Conservation (phyloP, 2,888 invertebrate species). For the Carpatolechia fugitivella region DNA sequence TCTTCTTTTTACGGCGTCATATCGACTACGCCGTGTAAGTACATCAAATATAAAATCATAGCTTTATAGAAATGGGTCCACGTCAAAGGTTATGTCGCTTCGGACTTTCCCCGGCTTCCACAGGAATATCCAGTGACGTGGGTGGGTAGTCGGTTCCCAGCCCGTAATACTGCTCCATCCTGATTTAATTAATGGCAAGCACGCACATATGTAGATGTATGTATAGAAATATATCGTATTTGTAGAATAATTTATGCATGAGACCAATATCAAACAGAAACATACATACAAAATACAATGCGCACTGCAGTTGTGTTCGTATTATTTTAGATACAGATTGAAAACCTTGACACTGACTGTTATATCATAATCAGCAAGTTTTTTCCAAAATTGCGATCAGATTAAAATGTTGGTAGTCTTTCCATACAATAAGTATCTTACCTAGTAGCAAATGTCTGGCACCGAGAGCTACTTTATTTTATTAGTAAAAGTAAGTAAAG, state of each 20-base stretch:
- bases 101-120: not conserved
- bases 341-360: too few species aligned
- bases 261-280: not conserved
- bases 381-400: too few species aligned
- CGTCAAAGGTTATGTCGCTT: constrained; percentile 4
- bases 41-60: not conserved
- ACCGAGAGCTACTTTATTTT: not conserved
- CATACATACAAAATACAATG: not conserved
- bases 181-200: constrained; percentile 2
- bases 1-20: not conserved
- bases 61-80: not conserved
- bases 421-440: too few species aligned
- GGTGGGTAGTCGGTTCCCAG: not conserved
- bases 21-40: not conserved
- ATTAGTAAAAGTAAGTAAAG: too few species aligned
- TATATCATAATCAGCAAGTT: too few species aligned
- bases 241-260: not conserved
- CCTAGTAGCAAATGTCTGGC: not conserved
- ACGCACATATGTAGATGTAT: not conserved
- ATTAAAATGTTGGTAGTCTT: too few species aligned
- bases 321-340: not conserved
- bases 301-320: not conserved
- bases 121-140: constrained; percentile 3
- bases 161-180: not conserved
- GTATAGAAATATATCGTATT: not conserved